phyloP scores from a whole-genome alignment of 2,113 vertebrate species.

The Oxyruncus cristatus region DNA sequence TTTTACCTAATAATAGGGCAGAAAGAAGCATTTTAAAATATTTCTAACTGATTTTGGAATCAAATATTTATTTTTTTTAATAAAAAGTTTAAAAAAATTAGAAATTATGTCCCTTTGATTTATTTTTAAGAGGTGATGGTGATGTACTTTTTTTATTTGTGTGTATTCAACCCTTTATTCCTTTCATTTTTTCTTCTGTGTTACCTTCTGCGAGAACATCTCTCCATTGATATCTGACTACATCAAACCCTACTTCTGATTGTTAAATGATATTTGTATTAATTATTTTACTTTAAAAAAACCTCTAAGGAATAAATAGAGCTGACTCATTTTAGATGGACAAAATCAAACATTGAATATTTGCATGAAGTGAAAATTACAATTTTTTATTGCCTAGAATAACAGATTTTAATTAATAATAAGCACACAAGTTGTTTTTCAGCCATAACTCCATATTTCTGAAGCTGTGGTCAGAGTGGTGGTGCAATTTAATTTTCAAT shows the following conservation, averaged over 20 bases:
- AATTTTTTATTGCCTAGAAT: not conserved
- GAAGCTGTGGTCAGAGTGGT: not conserved
- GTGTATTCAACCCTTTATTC: not conserved
- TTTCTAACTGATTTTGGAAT: not conserved
- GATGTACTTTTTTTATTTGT: not conserved
- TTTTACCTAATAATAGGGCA: not conserved
- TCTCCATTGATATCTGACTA: not conserved
- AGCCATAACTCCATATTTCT: not conserved
- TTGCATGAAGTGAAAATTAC: not conserved
- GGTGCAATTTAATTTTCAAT: not conserved
- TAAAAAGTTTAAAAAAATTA: not conserved
- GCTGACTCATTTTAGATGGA: not conserved
- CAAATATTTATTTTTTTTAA: not conserved
- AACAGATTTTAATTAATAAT: not conserved
- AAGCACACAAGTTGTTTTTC: not conserved
- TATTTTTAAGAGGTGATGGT: accelerated
- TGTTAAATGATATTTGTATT: not conserved
- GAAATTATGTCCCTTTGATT: not conserved
- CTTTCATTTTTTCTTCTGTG: not conserved
- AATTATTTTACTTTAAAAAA: not conserved
- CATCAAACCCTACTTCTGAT: not conserved
- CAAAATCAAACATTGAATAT: not conserved
- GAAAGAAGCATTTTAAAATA: not conserved
- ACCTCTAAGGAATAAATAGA: not conserved
- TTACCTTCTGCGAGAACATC: not conserved